Evolutionary conservation across 2,113 vertebrate genomes (phyloP), one percentile per base, ranked within the genome.

Genomic region (Carollia perspicillata): DNA sequence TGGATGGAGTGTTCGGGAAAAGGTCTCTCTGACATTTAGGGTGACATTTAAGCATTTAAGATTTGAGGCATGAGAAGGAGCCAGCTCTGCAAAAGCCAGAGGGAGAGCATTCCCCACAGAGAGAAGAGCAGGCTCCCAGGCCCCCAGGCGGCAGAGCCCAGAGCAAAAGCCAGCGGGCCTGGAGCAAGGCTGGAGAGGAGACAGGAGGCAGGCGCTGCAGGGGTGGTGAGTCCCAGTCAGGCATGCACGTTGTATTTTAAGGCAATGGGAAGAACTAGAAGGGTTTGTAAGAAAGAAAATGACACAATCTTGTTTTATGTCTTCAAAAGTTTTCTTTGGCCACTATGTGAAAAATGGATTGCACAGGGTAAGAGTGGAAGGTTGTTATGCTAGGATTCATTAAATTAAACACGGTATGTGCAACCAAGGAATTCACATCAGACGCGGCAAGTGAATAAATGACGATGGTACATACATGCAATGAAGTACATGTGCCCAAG

Each of bases 1-100:
- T 53, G 63, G 22, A 89, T n/a, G 12, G 12, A 55, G 8, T 6
- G 3, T 42, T 90, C 81, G 63, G 58, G 88, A 81, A 94, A 97
- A 93, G 80, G 60, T 81, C 71, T 93, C 65, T 53, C 88, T 96
- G 93, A 94, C 93, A 96, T 97, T 94, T 80, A 94, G 95, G 58
- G 40, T 95, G 88, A 68, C 90, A 96, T 95, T 97, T 88, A 94
- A 94, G 85, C 53, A 75, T 58, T 84, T 79, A 75, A 94, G 84
- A 93, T 77, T 88, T 60, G 71, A 85, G 85, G 77, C 77, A 60
- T 42, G 60, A 94, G 37, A 95, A 95, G 65, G 44, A 66, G 12
- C n/a, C 16, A 42, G 8, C 33, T 47, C 55, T 3, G 17, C 33
- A 81, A 66, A 90, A 92, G 53, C 23, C 47, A 26, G 66, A n/a